These are phyloP conservation scores for Catostomus latipinnis DNA, from an alignment of 2,797 vertebrate species.

Conservation along the genomic window DNA sequence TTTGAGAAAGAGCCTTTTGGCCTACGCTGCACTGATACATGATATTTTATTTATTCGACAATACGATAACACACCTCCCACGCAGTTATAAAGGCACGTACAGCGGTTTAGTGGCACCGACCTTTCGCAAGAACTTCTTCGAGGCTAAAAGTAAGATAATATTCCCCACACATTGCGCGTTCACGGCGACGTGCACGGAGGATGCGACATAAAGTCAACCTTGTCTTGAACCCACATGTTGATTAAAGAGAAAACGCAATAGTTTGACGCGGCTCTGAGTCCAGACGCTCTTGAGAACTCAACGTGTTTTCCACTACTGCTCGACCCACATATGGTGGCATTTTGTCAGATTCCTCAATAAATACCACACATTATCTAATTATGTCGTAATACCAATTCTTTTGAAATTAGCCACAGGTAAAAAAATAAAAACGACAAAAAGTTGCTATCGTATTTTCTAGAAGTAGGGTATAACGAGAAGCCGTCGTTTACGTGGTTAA, in stretches of 20 bases:
- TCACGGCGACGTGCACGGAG: neutral
- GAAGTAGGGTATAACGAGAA: neutral
- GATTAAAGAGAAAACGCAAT: constrained; percentile 14
- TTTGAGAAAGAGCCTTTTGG: neutral
- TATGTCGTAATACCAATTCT: constrained; percentile 61
- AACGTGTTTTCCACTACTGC: neutral
- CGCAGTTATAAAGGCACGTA: too few species aligned
- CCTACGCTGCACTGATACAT: neutral
- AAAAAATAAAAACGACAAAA: neutral
- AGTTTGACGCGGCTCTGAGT: neutral
- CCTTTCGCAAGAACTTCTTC: too few species aligned
- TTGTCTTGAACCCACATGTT: constrained; percentile 22
- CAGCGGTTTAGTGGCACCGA: too few species aligned
- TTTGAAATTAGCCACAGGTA: constrained; percentile 13
- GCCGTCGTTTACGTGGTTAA: neutral
- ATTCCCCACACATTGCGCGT: constrained; percentile 7
- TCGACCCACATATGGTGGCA: constrained; percentile 64
- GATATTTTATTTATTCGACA: too few species aligned
- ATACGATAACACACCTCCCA: neutral
- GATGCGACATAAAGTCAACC: constrained; percentile 39
- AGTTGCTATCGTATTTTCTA: neutral
- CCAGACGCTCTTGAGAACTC: neutral
- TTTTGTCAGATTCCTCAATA: constrained; percentile 78
- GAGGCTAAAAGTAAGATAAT: neutral
- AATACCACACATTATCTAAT: constrained; percentile 80